Evolutionary conservation across 2,113 vertebrate species (phyloP).

Genomic region (Chaenogobius annularis): DNA sequence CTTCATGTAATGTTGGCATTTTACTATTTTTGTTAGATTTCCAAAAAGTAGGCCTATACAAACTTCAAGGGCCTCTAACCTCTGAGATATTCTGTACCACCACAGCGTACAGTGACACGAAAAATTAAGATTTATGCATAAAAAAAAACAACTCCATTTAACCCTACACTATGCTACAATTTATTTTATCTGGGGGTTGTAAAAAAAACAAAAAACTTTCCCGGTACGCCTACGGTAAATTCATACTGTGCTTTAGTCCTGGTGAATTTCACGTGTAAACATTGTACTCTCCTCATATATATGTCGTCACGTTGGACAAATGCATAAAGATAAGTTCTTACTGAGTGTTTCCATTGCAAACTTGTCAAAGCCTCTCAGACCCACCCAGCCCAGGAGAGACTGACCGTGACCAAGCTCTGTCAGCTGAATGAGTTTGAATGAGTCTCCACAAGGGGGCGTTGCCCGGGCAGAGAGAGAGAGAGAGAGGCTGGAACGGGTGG

Average conservation of each 20-base stretch:
- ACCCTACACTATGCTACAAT: no score
- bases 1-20: no score
- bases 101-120: no score
- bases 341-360: slow-evolving; percentile 32
- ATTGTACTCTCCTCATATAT: slow-evolving; percentile 9
- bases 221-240: neutral
- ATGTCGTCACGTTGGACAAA: slow-evolving; percentile 30
- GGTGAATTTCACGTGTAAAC: neutral
- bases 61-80: no score
- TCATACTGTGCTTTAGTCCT: neutral
- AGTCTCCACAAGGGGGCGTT: slow-evolving; percentile 16
- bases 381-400: slow-evolving; percentile 34
- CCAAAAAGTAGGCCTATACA: no score
- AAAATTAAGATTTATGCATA: no score
- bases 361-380: slow-evolving; percentile 28
- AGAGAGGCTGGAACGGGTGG: slow-evolving; percentile 28
- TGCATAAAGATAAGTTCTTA: slow-evolving; percentile 7
- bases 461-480: slow-evolving; percentile 21
- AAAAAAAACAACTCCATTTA: no score
- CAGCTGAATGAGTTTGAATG: slow-evolving; percentile 49
- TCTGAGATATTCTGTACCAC: no score
- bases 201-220: neutral
- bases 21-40: no score
- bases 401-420: slow-evolving; percentile 35
- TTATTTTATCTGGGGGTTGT: no score